Base-by-base conservation (phyloP, 2,113 vertebrate genomes). In the Chauna torquata region DNA sequence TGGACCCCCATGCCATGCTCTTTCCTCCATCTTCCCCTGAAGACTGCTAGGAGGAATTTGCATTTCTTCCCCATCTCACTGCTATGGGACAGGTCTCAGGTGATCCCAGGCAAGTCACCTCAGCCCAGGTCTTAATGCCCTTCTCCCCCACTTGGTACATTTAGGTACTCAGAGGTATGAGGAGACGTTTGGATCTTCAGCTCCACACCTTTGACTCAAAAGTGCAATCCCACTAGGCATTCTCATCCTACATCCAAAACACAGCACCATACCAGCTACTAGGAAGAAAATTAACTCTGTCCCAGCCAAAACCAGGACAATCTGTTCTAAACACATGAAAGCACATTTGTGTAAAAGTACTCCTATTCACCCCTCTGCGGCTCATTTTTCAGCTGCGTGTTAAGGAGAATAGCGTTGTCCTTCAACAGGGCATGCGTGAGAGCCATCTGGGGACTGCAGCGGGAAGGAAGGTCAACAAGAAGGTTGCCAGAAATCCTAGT, bases 311-410 rank as follows among this genome's bases (percentile, higher is more conserved):
- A n/a, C 50, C 52, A 36, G 47, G 20, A 47, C 13, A 38, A 19
- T 7, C 36, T 64, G 5, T 8, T 47, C 44, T 76, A 89, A 68
- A 68, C 16, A 42, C 0, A 0, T 36, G 30, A 32, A 74, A 84
- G 30, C 12, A 22, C 5, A 23, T 50, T 58, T 49, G 32, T 58
- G 25, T 61, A 64, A 50, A 82, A 61, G 20, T 12, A 34, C 13
- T 36, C 40, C 18, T 9, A 19, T 34, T 78, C 54, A 24, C 16
- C 24, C 34, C 27, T 34, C 62, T 49, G 19, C 1, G 2, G 72
- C 70, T 45, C 6, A 49, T 65, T 81, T 90, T 92, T 59, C 52
- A 92, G 0, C 36, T 66, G 6, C 4, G 3, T 6, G 12, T 23
- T 58, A n/a, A 54, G 14, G 34, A 77, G 36, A 74, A 62, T 0